A percentile compares a stretch with the other conserved stretches of the same genome.
These are phyloP conservation scores for Ursus arctos DNA, from an alignment of 2,113 vertebrate species.

Conservation along the genomic window DNA sequence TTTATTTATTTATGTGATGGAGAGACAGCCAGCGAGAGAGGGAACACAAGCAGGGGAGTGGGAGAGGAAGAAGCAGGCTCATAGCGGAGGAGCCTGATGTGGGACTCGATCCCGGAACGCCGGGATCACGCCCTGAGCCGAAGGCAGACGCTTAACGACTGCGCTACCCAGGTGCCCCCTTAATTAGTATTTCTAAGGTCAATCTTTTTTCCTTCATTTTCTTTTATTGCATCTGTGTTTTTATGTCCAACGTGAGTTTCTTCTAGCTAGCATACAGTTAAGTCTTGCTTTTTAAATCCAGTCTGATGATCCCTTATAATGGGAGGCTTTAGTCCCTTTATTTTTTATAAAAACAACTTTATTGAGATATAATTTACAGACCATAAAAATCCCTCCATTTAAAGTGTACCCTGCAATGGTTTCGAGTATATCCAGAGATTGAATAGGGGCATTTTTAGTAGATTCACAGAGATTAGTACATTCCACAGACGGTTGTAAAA, in stretches of 20 bases:
- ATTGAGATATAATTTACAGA: background rate
- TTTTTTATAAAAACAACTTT: background rate
- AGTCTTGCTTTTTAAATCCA: background rate
- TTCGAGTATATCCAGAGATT: background rate
- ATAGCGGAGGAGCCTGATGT: no score
- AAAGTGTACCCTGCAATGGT: background rate
- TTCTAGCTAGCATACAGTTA: background rate
- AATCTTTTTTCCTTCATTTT: background rate
- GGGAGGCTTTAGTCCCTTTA: background rate
- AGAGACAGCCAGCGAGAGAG: no score
- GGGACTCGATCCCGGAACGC: no score
- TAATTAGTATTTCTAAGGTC: background rate
- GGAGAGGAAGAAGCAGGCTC: no score
- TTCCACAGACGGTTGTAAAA: background rate
- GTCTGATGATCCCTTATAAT: background rate
- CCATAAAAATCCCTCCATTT: background rate
- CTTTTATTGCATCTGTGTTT: background rate
- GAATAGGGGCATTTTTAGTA: background rate
- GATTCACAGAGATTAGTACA: background rate
- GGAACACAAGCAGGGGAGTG: no score
- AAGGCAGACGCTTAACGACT: no score
- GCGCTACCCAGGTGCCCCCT: background rate
- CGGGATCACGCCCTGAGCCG: no score
- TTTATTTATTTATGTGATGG: no score
- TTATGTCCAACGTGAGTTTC: background rate